phyloP scores from a whole-genome alignment of 1,140 invertebrate species.

The Eufriesea mexicana region DNA sequence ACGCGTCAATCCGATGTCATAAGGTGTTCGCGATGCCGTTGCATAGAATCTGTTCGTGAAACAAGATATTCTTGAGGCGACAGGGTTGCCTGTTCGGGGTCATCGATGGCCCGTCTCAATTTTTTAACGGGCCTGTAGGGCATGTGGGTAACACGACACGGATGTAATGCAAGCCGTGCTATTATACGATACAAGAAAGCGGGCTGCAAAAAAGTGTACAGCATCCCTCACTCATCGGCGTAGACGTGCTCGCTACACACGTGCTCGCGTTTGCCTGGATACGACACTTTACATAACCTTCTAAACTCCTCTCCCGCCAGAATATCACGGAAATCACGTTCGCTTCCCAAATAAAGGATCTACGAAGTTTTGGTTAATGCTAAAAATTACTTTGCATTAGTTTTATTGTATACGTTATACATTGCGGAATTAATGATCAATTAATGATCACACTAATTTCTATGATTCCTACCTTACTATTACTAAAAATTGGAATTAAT shows the following conservation, averaged over 20 bases:
- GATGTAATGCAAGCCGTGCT: constrained; percentile 79
- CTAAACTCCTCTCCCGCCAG: neutral
- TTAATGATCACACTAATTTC: no score
- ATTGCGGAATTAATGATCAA: no score
- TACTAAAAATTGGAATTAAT: no score
- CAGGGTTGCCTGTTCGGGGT: constrained; percentile 25
- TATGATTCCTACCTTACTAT: no score
- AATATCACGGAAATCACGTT: neutral
- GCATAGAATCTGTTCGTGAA: neutral
- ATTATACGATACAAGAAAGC: constrained; percentile 74
- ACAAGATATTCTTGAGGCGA: constrained; percentile 18
- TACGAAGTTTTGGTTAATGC: no score
- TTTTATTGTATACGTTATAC: no score
- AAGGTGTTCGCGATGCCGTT: neutral
- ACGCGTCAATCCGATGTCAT: neutral
- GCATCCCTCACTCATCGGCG: constrained; percentile 60
- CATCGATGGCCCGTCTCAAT: constrained; percentile 38
- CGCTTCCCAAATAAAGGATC: no score
- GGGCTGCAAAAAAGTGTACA: constrained; percentile 70
- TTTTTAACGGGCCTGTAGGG: constrained; percentile 65
- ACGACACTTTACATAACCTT: neutral
- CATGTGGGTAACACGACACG: constrained; percentile 76
- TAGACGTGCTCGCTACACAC: neutral
- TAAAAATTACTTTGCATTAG: no score
- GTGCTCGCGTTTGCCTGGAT: neutral